Evolutionary conservation across 1,140 invertebrate species (phyloP).

Genomic region (Drosophila kohkoa): DNA sequence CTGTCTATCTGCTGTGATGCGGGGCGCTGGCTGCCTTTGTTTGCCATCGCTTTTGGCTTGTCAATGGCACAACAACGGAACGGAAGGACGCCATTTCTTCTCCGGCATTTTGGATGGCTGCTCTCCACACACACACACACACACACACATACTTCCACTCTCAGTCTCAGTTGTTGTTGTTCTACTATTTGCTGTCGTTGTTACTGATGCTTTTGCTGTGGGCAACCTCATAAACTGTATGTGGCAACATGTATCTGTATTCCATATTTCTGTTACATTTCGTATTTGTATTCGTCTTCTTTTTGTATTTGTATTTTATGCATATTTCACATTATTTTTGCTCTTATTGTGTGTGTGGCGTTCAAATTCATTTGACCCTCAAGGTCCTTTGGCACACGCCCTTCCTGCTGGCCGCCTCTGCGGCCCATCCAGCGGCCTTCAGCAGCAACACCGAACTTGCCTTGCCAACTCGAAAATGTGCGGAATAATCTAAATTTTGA

Average conservation of each 20-base stretch:
- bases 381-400: conserved; percentile 15
- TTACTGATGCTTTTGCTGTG: not conserved
- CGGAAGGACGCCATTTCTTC: conserved; percentile 51
- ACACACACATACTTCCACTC: conserved; percentile 6
- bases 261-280: not conserved
- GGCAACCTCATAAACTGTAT: conserved; percentile 41
- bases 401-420: no score
- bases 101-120: conserved; percentile 45
- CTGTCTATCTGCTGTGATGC: conserved; percentile 44
- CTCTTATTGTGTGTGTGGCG: conserved; percentile 4
- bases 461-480: conserved; percentile 32
- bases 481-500: conserved; percentile 35
- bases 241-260: conserved; percentile 16
- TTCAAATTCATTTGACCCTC: conserved; percentile 47
- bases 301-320: conserved; percentile 24
- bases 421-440: no score
- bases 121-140: conserved; percentile 6
- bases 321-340: conserved; percentile 40
- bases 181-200: not conserved
- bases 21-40: conserved; percentile 37
- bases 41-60: conserved; percentile 55
- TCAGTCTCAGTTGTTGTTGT: conserved; percentile 9
- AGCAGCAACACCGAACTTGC: not conserved
- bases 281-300: not conserved
- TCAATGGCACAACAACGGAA: conserved; percentile 42